These are phyloP conservation scores for cat (Felis catus) DNA, from an alignment of 2,113 vertebrate species.

Conservation along the genomic window DNA sequence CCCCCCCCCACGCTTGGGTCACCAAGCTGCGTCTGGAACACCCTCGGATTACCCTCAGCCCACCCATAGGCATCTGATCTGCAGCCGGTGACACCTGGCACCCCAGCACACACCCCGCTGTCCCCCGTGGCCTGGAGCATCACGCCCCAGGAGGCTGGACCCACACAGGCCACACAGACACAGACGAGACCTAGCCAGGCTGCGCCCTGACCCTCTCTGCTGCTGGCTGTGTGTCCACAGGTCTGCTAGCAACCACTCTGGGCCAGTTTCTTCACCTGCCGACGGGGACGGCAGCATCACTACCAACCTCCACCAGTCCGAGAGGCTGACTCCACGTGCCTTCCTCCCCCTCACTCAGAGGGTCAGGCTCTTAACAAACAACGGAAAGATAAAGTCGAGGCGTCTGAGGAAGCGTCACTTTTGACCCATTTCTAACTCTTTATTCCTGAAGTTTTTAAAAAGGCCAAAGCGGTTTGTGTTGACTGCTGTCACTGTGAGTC, in stretches of 20 bases:
- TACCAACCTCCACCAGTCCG: background rate
- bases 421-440: too few relatives aligned
- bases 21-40: too few relatives aligned
- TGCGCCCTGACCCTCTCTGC: rapidly evolving
- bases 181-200: too few relatives aligned
- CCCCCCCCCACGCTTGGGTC: too few relatives aligned
- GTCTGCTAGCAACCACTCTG: background rate
- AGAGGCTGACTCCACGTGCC: background rate
- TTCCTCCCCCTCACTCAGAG: background rate
- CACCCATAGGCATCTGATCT: background rate
- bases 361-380: too few relatives aligned
- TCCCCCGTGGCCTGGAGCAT: background rate
- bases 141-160: background rate
- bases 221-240: rapidly evolving
- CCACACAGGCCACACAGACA: rapidly evolving
- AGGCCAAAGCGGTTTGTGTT: background rate
- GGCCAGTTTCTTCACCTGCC: background rate
- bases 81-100: background rate
- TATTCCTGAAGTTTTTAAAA: background rate
- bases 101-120: background rate
- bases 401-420: too few relatives aligned
- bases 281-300: background rate
- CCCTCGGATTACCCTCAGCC: background rate
- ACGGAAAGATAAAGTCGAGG: too few relatives aligned
- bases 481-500: background rate